Evolutionary conservation across 2,888 invertebrate species (phyloP).

Genomic region (Volucella bombylans): DNA sequence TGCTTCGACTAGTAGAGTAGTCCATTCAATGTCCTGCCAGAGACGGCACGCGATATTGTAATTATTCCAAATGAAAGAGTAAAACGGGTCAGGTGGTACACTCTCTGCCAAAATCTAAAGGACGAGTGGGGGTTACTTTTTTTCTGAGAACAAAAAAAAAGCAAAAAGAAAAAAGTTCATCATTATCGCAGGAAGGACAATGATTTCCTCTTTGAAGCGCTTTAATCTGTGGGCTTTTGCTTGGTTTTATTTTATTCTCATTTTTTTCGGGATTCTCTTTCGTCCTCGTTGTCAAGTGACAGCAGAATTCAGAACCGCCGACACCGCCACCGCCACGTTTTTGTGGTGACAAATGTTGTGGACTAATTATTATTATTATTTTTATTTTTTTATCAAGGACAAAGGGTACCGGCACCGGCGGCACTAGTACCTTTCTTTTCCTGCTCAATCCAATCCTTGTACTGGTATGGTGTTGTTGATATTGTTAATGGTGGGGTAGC

Average conservation of each 20-base stretch:
- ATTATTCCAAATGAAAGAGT: constrained; percentile 64
- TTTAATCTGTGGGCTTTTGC: constrained; percentile 52
- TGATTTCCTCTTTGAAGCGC: constrained; percentile 62
- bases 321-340: constrained; percentile 15
- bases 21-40: constrained; percentile 1
- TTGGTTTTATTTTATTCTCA: neutral
- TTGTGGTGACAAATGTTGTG: constrained; percentile 70
- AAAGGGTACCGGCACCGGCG: neutral
- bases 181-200: constrained; percentile 66
- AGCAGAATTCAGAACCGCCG: constrained; percentile 23
- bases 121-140: constrained; percentile 29
- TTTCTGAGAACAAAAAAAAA: constrained; percentile 18
- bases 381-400: constrained; percentile 14
- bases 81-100: neutral
- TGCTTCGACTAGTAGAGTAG: neutral
- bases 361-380: constrained; percentile 53
- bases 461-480: constrained; percentile 46
- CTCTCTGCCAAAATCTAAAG: neutral
- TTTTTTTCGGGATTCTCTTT: constrained; percentile 5
- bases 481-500: constrained; percentile 43
- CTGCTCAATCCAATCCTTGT: neutral
- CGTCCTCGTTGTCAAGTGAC: constrained; percentile 14
- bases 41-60: constrained; percentile 69
- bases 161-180: constrained; percentile 63
- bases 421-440: neutral